Conservation (phyloP, 2,113 vertebrate species). For the Salvelinus alpinus region DNA sequence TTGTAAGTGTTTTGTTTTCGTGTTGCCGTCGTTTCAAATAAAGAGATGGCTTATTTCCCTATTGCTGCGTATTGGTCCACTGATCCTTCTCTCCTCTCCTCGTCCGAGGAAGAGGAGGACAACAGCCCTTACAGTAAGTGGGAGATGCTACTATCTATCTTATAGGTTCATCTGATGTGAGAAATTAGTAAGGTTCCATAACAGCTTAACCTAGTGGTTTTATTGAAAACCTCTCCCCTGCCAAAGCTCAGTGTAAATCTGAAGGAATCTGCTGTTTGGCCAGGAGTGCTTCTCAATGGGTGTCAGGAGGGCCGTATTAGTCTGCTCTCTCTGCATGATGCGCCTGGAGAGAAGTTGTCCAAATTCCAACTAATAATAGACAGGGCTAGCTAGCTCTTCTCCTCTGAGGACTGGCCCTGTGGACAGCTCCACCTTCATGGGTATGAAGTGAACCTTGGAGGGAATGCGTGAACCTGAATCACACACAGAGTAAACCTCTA, state of each 20-base stretch:
- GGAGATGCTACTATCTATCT: background rate
- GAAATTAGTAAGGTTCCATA: background rate
- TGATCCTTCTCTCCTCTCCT: no score
- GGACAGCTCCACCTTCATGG: background rate
- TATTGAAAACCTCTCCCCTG: slow-evolving; percentile 13
- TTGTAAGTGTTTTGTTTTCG: no score
- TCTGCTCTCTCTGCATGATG: background rate
- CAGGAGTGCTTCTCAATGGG: slow-evolving; percentile 17
- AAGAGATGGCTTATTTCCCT: no score
- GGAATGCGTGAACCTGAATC: background rate
- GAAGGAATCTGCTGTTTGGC: slow-evolving; percentile 23
- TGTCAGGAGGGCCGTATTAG: slow-evolving; percentile 4
- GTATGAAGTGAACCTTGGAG: background rate
- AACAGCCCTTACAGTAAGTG: no score
- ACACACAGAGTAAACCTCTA: no score
- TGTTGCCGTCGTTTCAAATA: no score
- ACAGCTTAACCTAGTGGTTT: slow-evolving; percentile 20
- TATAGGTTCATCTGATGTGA: background rate
- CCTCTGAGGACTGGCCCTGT: background rate
- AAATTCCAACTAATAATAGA: slow-evolving; percentile 24
- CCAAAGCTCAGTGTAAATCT: slow-evolving; percentile 24
- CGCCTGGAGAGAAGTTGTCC: slow-evolving; percentile 7
- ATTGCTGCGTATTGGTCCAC: no score
- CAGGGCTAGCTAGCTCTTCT: background rate
- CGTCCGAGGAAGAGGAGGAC: no score